phyloP scores from a whole-genome alignment of 2,113 vertebrate species.

The Tinamus guttatus region DNA sequence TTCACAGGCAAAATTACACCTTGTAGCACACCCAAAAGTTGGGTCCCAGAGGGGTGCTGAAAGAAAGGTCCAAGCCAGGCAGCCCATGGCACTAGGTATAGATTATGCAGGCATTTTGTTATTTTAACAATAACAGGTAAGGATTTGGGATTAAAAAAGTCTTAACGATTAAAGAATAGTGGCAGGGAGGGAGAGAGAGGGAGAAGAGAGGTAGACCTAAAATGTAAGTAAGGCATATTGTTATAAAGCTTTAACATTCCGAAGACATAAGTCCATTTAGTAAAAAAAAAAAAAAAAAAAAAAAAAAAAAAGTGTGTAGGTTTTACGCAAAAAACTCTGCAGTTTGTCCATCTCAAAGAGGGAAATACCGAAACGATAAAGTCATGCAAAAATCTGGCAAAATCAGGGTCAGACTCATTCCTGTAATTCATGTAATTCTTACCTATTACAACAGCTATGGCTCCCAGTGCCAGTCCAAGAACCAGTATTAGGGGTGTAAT shows the following conservation, averaged over 20 bases:
- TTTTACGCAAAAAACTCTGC: not conserved
- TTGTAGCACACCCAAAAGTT: not conserved
- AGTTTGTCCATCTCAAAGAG: not conserved
- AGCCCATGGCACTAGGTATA: accelerated
- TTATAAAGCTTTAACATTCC: not conserved
- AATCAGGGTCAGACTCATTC: not conserved
- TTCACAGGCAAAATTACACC: not conserved
- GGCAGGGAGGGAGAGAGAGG: too few species aligned
- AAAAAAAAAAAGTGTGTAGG: not conserved
- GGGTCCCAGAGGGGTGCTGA: not conserved
- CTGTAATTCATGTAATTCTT: slow-evolving; percentile 63
- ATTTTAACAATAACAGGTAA: not conserved
- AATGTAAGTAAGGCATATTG: not conserved
- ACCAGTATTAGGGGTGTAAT: slow-evolving; percentile 91
- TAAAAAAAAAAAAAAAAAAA: not conserved
- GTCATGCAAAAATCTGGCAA: not conserved
- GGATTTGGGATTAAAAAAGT: not conserved
- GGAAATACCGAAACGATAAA: not conserved
- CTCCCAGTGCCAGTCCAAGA: slow-evolving; percentile 92
- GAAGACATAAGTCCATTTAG: not conserved
- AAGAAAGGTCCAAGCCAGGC: not conserved
- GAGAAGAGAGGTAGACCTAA: not conserved
- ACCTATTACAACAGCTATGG: slow-evolving; percentile 94
- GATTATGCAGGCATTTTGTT: not conserved
- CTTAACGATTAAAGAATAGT: not conserved